Conservation (phyloP, 2,888 invertebrate genomes). For the Stenichneumon culpator region DNA sequence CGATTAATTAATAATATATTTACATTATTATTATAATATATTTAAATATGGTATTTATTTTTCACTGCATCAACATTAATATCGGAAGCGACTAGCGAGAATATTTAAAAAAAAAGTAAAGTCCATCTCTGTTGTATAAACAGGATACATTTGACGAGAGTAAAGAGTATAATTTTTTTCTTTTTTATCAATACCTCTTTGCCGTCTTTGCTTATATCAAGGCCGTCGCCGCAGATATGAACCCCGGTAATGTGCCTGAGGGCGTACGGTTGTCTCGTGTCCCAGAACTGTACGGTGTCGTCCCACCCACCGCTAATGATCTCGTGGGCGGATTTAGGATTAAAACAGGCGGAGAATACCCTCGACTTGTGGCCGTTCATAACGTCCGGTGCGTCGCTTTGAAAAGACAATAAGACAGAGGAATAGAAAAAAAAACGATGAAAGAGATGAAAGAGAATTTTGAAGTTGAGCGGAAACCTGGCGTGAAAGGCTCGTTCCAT, state of each 20-base stretch:
- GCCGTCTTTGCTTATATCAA: conserved; percentile 89
- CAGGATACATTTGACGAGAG: neutral
- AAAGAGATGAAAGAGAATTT: conserved; percentile 21
- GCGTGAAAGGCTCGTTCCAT: conserved; percentile 88
- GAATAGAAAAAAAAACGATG: neutral
- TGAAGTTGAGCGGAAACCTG: conserved; percentile 84
- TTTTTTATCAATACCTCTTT: conserved; percentile 86
- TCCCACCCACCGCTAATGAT: conserved; percentile 90
- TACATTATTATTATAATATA: too few species aligned
- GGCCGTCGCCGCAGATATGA: conserved; percentile 89
- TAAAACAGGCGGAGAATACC: conserved; percentile 89
- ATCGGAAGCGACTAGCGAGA: neutral
- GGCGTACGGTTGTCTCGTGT: conserved; percentile 88
- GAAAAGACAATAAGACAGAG: neutral
- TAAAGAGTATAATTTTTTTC: neutral
- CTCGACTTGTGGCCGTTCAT: conserved; percentile 89
- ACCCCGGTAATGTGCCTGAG: conserved; percentile 87
- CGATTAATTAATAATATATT: too few species aligned
- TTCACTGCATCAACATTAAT: too few species aligned
- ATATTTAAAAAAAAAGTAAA: too few species aligned
- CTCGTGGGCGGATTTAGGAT: conserved; percentile 89
- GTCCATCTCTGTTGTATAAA: neutral
- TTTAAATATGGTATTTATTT: too few species aligned
- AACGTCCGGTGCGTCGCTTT: conserved; percentile 85
- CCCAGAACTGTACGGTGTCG: conserved; percentile 89